Evolutionary conservation across 2,113 vertebrate species (phyloP).

Genomic region (Cnemophilus loriae): DNA sequence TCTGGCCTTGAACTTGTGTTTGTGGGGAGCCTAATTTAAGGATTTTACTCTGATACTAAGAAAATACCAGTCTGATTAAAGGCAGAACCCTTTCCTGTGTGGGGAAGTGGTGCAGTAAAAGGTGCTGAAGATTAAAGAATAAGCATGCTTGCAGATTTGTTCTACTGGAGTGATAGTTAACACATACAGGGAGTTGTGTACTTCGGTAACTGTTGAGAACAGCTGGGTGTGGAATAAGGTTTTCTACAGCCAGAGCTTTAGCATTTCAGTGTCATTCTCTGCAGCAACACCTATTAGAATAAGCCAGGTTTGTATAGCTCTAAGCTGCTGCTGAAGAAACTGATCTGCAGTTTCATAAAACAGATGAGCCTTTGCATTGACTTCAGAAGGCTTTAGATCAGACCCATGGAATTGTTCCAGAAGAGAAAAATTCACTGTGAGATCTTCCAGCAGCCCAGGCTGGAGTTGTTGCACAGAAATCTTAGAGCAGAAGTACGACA

Average conservation of each 20-base stretch:
- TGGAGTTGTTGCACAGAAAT: background rate
- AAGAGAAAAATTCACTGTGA: background rate
- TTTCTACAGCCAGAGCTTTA: background rate
- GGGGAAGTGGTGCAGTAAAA: background rate
- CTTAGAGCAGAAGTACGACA: background rate
- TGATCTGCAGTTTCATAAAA: background rate
- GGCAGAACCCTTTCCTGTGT: background rate
- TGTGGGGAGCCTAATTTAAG: background rate
- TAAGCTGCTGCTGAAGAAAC: background rate
- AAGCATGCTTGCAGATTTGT: background rate
- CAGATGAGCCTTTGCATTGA: background rate
- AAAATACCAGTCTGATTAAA: background rate
- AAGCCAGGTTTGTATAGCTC: background rate
- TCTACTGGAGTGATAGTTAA: background rate
- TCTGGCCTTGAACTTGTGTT: background rate
- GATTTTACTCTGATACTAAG: background rate
- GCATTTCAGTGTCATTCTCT: background rate
- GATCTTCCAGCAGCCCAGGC: background rate
- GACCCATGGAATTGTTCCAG: background rate
- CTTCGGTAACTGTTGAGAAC: background rate
- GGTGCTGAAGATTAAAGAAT: background rate
- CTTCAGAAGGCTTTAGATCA: background rate
- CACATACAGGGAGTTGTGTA: background rate
- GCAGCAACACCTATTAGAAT: background rate
- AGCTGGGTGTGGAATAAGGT: background rate